A percentile compares a stretch with the other conserved stretches of the same genome.
Evolutionary conservation across 2,797 vertebrate genomes (phyloP).

Genomic region (Micrastur ruficollis): DNA sequence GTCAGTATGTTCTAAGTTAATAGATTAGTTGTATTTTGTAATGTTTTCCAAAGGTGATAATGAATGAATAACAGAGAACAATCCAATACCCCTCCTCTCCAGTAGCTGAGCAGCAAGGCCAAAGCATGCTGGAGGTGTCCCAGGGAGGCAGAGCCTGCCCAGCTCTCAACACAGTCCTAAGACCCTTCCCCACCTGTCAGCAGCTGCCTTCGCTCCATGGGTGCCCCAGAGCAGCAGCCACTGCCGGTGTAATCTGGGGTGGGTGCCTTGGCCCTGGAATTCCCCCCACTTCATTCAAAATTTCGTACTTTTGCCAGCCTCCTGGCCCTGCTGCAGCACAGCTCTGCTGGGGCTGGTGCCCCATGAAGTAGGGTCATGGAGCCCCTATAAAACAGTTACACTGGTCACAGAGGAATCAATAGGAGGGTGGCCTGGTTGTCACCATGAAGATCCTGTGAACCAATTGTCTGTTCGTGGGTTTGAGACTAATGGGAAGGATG

Average conservation of each 20-base stretch:
- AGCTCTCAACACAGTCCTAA: background rate
- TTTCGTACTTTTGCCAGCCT: background rate
- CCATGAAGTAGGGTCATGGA: background rate
- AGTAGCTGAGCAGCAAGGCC: background rate
- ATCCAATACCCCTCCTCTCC: background rate
- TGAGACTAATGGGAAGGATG: background rate
- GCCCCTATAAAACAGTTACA: background rate
- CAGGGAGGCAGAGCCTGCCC: background rate
- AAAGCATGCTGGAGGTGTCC: background rate
- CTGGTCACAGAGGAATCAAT: background rate
- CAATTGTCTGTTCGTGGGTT: background rate
- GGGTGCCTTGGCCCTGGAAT: background rate
- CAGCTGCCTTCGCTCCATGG: accelerated
- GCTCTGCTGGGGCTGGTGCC: background rate
- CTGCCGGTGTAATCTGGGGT: accelerated
- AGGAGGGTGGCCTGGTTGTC: background rate
- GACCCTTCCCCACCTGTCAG: background rate
- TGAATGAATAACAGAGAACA: background rate
- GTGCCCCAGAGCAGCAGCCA: background rate
- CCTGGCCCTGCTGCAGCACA: background rate
- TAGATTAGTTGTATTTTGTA: background rate
- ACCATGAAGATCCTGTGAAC: background rate
- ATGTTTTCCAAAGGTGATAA: background rate
- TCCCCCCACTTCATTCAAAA: background rate
- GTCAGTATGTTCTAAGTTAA: background rate